Evolutionary conservation across 2,888 invertebrate genomes (phyloP).

Genomic region (Phragmatobia fuliginosa): DNA sequence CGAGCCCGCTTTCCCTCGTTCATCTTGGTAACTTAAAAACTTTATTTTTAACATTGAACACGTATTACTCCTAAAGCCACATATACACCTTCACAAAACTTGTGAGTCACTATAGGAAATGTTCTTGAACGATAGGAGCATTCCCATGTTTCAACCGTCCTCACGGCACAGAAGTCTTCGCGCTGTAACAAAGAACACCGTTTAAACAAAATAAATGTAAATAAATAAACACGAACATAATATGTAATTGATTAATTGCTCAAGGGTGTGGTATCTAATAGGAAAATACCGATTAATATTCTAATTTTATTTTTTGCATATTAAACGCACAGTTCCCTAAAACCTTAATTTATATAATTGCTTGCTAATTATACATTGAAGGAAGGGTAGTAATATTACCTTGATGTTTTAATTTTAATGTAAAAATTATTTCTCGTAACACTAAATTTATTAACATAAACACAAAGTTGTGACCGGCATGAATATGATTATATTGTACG

Average conservation of each 20-base stretch:
- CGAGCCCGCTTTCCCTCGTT: background rate
- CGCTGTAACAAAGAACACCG: conserved; percentile 70
- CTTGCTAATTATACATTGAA: background rate
- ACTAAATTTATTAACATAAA: no score
- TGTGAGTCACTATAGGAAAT: conserved; percentile 62
- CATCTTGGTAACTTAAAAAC: background rate
- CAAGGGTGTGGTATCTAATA: background rate
- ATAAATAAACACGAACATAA: background rate
- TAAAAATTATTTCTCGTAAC: no score
- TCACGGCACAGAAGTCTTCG: conserved; percentile 81
- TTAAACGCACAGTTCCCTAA: no score
- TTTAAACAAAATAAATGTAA: conserved; percentile 1
- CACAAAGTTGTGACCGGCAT: no score
- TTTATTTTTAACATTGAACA: conserved; percentile 23
- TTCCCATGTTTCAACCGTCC: conserved; percentile 65
- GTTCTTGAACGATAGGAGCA: conserved; percentile 67
- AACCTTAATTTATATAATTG: background rate
- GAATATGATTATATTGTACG: no score
- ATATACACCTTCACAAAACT: conserved; percentile 11
- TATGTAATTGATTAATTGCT: no score
- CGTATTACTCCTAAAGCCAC: conserved; percentile 21
- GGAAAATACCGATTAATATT: background rate
- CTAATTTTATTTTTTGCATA: background rate
- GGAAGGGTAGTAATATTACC: no score
- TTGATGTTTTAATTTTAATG: no score